These are phyloP conservation scores for Thymelicus acteon DNA, from an alignment of 2,888 invertebrate genomes.

Conservation along the genomic window DNA sequence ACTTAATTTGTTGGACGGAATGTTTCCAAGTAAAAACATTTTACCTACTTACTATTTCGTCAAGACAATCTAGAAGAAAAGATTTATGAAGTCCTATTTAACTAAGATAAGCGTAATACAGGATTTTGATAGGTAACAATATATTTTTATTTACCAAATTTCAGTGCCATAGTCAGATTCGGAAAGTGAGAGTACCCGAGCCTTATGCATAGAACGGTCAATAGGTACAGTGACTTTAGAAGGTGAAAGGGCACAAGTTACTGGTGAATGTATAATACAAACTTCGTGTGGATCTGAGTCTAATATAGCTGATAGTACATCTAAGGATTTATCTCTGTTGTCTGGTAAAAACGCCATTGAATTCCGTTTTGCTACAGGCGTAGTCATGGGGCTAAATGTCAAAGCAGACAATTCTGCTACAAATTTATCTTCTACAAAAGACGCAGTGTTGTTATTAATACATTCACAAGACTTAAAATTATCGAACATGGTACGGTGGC, in stretches of 20 bases:
- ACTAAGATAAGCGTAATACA: constrained; percentile 48
- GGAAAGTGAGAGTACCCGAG: constrained; percentile 86
- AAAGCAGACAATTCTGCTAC: constrained; percentile 72
- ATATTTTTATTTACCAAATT: constrained; percentile 86
- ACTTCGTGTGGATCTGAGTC: constrained; percentile 78
- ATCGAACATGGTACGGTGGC: constrained; percentile 60
- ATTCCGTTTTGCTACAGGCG: constrained; percentile 74
- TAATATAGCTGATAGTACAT: constrained; percentile 75
- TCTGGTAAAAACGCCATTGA: constrained; percentile 72
- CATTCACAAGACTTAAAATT: constrained; percentile 68
- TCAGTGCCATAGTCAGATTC: constrained; percentile 88
- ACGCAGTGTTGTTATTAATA: constrained; percentile 53
- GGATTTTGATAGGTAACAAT: constrained; percentile 45
- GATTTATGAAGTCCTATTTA: constrained; percentile 24
- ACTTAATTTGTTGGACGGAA: constrained; percentile 63
- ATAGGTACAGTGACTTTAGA: constrained; percentile 87
- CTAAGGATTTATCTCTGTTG: constrained; percentile 68
- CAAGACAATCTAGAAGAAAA: constrained; percentile 6
- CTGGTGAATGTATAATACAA: constrained; percentile 71
- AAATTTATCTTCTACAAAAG: constrained; percentile 64
- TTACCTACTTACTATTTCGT: constrained; percentile 10
- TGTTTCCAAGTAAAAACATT: constrained; percentile 41
- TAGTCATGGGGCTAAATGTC: constrained; percentile 74
- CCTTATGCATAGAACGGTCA: constrained; percentile 86
- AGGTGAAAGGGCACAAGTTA: constrained; percentile 77